Conservation (phyloP, 2,113 vertebrate species). For the Brienomyrus brachyistius region DNA sequence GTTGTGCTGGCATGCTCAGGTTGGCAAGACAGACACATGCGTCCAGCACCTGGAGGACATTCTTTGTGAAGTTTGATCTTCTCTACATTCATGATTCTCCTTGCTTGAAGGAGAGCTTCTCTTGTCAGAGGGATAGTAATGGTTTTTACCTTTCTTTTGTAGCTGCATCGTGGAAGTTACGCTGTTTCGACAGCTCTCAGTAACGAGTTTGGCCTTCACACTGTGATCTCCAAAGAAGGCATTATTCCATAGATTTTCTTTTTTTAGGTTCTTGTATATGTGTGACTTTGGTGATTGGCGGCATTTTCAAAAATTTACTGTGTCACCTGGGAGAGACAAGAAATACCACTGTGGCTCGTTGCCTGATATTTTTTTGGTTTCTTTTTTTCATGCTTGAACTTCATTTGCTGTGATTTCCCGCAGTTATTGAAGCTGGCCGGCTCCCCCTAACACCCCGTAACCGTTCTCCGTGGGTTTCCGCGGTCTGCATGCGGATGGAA, state of each 20-base stretch:
- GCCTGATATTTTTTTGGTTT: background rate
- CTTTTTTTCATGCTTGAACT: background rate
- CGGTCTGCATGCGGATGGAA: background rate
- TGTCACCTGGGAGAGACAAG: background rate
- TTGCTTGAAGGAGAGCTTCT: background rate
- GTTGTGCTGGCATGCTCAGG: background rate
- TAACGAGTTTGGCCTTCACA: background rate
- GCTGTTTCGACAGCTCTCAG: background rate
- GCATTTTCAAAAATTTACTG: background rate
- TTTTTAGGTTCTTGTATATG: background rate
- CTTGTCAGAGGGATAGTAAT: background rate
- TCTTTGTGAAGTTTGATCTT: background rate
- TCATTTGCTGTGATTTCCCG: too few species aligned
- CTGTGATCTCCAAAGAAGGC: background rate
- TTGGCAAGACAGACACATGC: background rate
- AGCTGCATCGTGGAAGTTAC: background rate
- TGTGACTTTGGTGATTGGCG: background rate
- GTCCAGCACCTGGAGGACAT: background rate
- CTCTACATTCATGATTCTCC: background rate
- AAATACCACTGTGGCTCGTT: background rate
- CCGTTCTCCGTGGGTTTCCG: background rate
- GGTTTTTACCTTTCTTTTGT: background rate
- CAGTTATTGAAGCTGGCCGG: background rate
- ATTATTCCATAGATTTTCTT: background rate
- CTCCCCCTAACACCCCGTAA: background rate